Base-by-base conservation (phyloP, 1,140 invertebrate genomes). In the Bombus turneri region DNA sequence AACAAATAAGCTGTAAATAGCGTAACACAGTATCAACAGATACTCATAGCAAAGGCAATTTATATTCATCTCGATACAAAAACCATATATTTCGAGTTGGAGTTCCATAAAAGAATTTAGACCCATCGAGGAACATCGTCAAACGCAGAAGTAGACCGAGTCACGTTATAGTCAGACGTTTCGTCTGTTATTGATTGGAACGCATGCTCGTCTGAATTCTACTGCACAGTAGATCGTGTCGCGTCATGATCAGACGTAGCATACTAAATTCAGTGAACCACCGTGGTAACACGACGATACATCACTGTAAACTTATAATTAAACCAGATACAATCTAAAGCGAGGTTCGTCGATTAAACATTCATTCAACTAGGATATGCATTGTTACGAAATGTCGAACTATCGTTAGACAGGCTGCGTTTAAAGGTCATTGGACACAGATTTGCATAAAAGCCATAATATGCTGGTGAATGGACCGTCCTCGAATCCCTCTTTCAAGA, bases 361-460 rank as follows among this genome's bases (percentile, higher is more conserved):
- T 78, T 68, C 64, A 5, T 78, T 53, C 31, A 43, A 31, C 5
- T 13, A 41, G 47, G 31, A 41, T 66, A 62, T 68, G 15, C 43
- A 87, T 75, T 37, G 68, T 84, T 57, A 39, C n/a, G 73, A 78
- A 88, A 85, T 47, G 37, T 34, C 25, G 25, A 31, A 41, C 39
- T 18, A 34, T 82, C 73, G 72, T 68, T 66, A 41, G 34, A 34
- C 34, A 25, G 25, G 74, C n/a, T 25, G 2, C 31, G 4, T 66
- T 15, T 68, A 80, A 79, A 88, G 83, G 73, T 81, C 73, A 57
- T 75, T 81, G 87, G n/a, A 74, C 37, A 59, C 15, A 47, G 62
- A 89, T 89, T 89, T 88, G 68, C 87, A 86, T 85, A 69, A 88
- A 57, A 89, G 74, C 37, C 78, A 62, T 59, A 87, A 83, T 37